A percentile compares a stretch with the other conserved stretches of the same genome.
phyloP scores from a whole-genome alignment of 1,140 invertebrate species.

The Tyrophagus putrescentiae region DNA sequence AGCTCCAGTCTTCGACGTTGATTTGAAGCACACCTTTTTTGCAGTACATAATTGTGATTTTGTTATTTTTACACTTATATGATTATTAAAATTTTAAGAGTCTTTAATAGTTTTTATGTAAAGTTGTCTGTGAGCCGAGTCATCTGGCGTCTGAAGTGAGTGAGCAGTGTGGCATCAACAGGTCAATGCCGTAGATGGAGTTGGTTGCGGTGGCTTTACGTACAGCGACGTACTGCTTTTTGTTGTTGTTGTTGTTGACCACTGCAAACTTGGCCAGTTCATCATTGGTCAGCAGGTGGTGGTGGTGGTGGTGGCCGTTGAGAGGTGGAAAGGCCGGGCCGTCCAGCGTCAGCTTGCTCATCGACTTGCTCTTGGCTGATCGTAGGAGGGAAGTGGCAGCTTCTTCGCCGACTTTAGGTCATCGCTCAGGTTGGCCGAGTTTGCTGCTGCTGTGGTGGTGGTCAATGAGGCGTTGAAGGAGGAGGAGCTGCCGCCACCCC shows the following conservation, averaged over 20 bases:
- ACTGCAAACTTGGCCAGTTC: not conserved
- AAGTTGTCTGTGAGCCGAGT: too few species aligned
- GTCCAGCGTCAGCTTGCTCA: not conserved
- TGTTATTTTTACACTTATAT: too few species aligned
- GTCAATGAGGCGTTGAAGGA: not conserved
- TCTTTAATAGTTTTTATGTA: too few species aligned
- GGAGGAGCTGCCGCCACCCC: constrained; percentile 20
- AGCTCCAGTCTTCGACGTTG: too few species aligned
- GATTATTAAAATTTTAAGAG: too few species aligned
- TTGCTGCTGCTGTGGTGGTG: not conserved
- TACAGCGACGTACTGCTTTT: not conserved
- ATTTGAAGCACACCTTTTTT: too few species aligned
- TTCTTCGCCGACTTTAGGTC: not conserved
- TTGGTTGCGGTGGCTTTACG: not conserved
- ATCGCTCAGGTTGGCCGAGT: constrained; percentile 19
- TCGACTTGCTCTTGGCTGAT: constrained; percentile 14
- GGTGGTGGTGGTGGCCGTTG: not conserved
- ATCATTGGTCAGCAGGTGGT: not conserved
- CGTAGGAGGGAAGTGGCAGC: constrained; percentile 7
- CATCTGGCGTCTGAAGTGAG: too few species aligned
- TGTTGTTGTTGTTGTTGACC: not conserved
- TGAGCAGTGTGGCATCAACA: too few species aligned
- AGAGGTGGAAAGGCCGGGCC: too few species aligned
- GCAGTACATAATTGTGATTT: too few species aligned
- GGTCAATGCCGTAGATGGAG: not conserved